These are phyloP conservation scores for Papilio xuthus DNA, from an alignment of 1,140 invertebrate species.

Conservation along the genomic window DNA sequence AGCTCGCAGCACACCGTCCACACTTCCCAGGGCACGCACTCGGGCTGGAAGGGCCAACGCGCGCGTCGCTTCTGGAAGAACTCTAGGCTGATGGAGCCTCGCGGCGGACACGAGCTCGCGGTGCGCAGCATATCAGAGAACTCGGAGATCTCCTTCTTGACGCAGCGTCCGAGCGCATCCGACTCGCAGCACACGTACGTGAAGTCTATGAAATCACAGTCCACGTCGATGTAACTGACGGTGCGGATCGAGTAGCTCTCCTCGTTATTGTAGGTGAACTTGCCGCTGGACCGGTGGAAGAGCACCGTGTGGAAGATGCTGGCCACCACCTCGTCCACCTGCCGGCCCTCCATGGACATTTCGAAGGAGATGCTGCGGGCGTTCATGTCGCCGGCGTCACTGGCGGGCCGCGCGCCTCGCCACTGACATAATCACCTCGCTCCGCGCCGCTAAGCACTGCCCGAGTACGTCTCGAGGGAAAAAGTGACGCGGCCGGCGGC, in stretches of 20 bases:
- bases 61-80: conserved; percentile 96
- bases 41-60: conserved; percentile 93
- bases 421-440: conserved; percentile 63
- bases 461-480: conserved; percentile 31
- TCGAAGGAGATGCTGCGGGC: conserved; percentile 94
- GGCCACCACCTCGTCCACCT: conserved; percentile 96
- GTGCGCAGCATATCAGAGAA: conserved; percentile 93
- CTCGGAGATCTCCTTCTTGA: conserved; percentile 91
- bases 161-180: conserved; percentile 86
- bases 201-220: conserved; percentile 98
- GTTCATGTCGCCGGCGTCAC: conserved; percentile 87
- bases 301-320: conserved; percentile 97
- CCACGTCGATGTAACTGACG: conserved; percentile 96
- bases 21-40: conserved; percentile 98
- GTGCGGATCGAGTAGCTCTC: conserved; percentile 97
- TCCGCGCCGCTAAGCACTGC: conserved; percentile 50
- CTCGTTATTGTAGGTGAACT: conserved; percentile 97
- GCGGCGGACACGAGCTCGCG: conserved; percentile 82
- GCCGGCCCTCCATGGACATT: conserved; percentile 94
- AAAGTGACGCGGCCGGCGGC: conserved; percentile 43
- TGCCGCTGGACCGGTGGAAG: conserved; percentile 96
- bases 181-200: conserved; percentile 98
- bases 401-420: conserved; percentile 53
- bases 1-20: conserved; percentile 97
- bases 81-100: conserved; percentile 95